Conservation (phyloP, 2,113 vertebrate genomes). For the Vulpes lagopus region DNA sequence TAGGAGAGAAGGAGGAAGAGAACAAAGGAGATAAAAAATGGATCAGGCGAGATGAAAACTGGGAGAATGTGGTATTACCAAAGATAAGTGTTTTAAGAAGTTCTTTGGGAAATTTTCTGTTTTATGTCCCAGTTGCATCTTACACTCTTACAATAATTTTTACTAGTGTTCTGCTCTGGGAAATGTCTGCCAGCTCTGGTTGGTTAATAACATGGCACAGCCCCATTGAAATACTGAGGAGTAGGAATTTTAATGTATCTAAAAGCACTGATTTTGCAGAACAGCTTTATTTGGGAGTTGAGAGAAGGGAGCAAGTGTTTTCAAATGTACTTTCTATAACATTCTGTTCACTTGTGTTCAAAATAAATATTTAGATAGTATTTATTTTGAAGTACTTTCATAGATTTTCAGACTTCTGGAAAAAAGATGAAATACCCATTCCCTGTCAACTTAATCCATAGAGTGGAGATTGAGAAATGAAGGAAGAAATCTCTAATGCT, state of each 20-base stretch:
- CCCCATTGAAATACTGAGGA: conserved; percentile 19
- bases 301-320: conserved; percentile 39
- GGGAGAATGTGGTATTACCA: neutral
- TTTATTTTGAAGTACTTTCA: conserved; percentile 44
- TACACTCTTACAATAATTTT: conserved; percentile 8
- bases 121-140: conserved; percentile 59
- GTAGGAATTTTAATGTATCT: neutral
- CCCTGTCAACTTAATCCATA: neutral
- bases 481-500: neutral
- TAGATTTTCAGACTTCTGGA: conserved; percentile 32
- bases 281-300: neutral
- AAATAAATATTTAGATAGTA: conserved; percentile 54
- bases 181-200: conserved; percentile 68
- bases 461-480: neutral
- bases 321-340: conserved; percentile 54
- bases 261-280: neutral
- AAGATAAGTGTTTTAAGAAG: conserved; percentile 39
- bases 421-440: neutral
- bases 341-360: conserved; percentile 56
- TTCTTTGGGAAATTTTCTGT: conserved; percentile 18
- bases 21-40: neutral
- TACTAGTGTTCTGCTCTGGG: conserved; percentile 70
- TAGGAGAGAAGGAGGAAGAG: neutral
- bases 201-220: neutral
- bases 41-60: neutral